Base-by-base conservation (phyloP, 2,113 vertebrate species). In the Muntiacus muntjak region DNA sequence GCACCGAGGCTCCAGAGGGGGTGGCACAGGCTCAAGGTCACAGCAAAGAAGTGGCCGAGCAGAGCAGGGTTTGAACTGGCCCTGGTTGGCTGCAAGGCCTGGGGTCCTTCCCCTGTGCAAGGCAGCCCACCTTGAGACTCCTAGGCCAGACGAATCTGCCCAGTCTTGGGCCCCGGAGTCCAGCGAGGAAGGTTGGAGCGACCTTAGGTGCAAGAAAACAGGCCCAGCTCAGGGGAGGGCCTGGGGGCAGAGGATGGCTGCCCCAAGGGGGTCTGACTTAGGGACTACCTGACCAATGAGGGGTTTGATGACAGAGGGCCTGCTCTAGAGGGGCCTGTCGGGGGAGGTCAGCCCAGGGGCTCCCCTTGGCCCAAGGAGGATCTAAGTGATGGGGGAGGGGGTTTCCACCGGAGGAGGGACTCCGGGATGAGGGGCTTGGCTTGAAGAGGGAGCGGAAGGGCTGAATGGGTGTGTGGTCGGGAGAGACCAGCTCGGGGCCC, bases 1-100 rank as follows among this genome's bases (percentile, higher is more conserved):
- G 19, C 52, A 45, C 3, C 0, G 6, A 94, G 36, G 30, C 26
- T 12, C 8, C 0, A 13, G 33, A 25, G 6, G 52, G 62, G 50
- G 21, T 45, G 79, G 36, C 40, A 14, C 23, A 2, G 57, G 54
- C 84, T 90, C 95, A 97, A 96, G 95, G 97, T 98, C 98, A 97
- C 58, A n/a, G 92, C 55, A 15, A 30, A 47, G 36, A 78, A 23
- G 33, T 40, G 40, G 64, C 71, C 3, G 3, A 50, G 67, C 57
- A 5, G 14, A 62, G 21, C 15, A n/a, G 96, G 91, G 36, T 74
- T 58, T n/a, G 62, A 47, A 64, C 45, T 17, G 1, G 47, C 82
- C 50, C 16, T 26, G 19, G 33, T 4, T 40, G 45, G 15, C 47
- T 60, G 6, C 15, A 10, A 10, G 16, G 60, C n/a, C 43, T 8